A percentile compares a stretch with the other conserved stretches of the same genome.
phyloP scores from a whole-genome alignment of 2,113 vertebrate genomes.

The Sinocyclocheilus maitianheensis region DNA sequence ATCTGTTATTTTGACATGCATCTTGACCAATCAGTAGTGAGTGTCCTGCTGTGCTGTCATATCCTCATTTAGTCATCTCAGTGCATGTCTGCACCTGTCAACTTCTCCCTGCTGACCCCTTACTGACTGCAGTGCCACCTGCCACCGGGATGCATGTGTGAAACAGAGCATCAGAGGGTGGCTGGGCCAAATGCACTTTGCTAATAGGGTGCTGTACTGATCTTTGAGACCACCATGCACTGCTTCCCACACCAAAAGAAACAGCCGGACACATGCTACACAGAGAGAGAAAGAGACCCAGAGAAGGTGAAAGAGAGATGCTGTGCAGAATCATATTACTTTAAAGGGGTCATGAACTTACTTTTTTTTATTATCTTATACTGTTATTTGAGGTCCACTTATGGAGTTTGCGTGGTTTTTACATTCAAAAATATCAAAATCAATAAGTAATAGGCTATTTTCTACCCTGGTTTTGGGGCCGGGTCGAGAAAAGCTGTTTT shows the following conservation, averaged over 20 bases:
- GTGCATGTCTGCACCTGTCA: background rate
- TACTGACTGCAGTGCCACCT: background rate
- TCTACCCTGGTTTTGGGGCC: no score
- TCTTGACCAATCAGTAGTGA: background rate
- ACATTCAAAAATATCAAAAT: no score
- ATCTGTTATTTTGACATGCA: background rate
- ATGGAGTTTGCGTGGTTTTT: no score
- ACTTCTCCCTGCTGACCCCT: conserved; percentile 13
- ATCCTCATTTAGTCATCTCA: background rate
- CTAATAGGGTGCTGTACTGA: conserved; percentile 5
- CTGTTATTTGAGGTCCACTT: no score
- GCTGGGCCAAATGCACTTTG: background rate
- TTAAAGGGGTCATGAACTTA: no score
- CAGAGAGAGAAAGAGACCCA: background rate
- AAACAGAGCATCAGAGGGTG: background rate
- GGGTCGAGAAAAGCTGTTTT: no score
- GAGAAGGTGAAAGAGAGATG: background rate
- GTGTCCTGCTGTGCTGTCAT: background rate
- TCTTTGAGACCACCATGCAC: background rate
- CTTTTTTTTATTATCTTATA: no score
- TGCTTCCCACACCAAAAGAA: background rate
- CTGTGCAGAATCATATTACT: background rate
- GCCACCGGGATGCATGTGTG: background rate
- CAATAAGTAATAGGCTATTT: no score
- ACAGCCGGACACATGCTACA: background rate